Evolutionary conservation across 1,140 invertebrate genomes (phyloP), one percentile per base, ranked within the genome.

Genomic region (Ceratitis capitata): DNA sequence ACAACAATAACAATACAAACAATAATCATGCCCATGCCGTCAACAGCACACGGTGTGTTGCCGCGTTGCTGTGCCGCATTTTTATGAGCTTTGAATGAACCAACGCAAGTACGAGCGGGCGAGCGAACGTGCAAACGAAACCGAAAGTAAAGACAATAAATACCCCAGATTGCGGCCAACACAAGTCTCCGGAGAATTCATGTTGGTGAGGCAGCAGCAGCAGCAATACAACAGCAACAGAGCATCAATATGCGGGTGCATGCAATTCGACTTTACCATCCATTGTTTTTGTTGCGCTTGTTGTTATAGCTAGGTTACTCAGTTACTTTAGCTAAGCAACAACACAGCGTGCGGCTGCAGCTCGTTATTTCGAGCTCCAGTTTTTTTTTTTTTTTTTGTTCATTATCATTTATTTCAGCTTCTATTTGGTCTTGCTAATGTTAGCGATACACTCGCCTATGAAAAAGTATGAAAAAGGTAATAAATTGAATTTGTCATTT

Each of bases 111-210:
- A n/a, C n/a, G n/a, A n/a, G n/a, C n/a, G n/a, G n/a, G n/a, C n/a
- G n/a, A n/a, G n/a, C n/a, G n/a, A n/a, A n/a, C n/a, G n/a, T n/a
- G n/a, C n/a, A n/a, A 53, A 69, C 32, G 64, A 69, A 69, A 69
- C 64, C 64, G 64, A 69, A 69, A 69, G 64, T 69, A 69, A 69
- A 69, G 26, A 69, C 35, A 69, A 69, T 69, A 69, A 69, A 69
- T 69, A 69, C 64, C 64, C 64, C 39, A 69, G 32, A 69, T 69
- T 69, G 35, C 35, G 64, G 1, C 16, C 32, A 39, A 10, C 4
- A 19, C 64, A 69, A 69, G 16, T 35, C 64, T 69, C 64, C 1
- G 35, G 32, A 69, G 64, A 35, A 42, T 69, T 69, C 29, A 35
- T 69, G 32, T 10, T 32, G 35, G 35, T 32, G 35, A 7, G n/a